A percentile compares a stretch with the other conserved stretches of the same genome.
Evolutionary conservation across 2,797 vertebrate species (phyloP).

Genomic region (Oreochromis grahami): DNA sequence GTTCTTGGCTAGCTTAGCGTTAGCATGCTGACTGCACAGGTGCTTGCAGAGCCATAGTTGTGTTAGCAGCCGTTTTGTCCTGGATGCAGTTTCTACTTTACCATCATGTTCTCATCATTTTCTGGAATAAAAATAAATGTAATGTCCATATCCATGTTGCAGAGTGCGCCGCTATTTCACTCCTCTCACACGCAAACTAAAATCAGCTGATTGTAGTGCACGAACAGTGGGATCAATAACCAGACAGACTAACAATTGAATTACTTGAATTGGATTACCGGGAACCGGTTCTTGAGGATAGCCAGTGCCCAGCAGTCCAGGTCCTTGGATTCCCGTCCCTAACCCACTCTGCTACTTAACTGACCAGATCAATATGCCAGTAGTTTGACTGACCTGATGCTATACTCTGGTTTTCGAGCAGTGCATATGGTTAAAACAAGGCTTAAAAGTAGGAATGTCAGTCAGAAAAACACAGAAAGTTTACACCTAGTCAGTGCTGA

Average conservation of each 20-base stretch:
- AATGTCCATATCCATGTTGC: background rate
- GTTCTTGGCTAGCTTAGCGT: background rate
- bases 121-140: background rate
- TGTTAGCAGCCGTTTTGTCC: background rate
- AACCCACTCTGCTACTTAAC: background rate
- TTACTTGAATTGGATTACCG: rapidly evolving
- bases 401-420: background rate
- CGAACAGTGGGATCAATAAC: background rate
- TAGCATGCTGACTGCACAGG: background rate
- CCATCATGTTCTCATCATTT: background rate
- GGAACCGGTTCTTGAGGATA: rapidly evolving
- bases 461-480: background rate
- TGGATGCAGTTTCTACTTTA: background rate
- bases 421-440: background rate
- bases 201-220: background rate
- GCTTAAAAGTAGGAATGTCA: background rate
- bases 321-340: background rate
- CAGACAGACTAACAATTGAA: background rate
- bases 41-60: background rate
- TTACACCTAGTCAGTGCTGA: background rate
- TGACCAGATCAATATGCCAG: background rate
- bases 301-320: background rate
- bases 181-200: background rate
- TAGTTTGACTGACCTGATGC: background rate
- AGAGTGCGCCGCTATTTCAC: rapidly evolving